Evolutionary conservation across 2,113 vertebrate species (phyloP).

Genomic region (Leptobrachium leishanense): DNA sequence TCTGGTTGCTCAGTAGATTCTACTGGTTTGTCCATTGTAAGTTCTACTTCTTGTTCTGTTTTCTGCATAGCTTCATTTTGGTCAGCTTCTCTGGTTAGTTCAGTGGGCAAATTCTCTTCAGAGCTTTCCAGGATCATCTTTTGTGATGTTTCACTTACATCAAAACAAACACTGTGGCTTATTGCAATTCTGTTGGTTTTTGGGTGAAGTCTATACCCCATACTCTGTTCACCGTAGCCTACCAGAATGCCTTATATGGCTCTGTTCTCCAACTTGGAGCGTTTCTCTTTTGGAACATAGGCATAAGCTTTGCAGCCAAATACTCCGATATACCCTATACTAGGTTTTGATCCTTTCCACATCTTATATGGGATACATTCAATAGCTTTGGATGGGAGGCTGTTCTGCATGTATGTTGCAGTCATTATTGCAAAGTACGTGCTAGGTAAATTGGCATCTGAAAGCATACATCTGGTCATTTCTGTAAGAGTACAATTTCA

Average conservation of each 20-base stretch:
- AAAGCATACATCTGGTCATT: no score
- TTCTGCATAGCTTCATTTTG: neutral
- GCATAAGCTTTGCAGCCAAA: no score
- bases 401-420: no score
- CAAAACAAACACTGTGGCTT: neutral
- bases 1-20: neutral
- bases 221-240: constrained; percentile 1
- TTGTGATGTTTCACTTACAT: neutral
- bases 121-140: neutral
- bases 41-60: neutral
- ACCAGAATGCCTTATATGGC: neutral
- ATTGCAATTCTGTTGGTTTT: neutral
- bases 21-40: constrained; percentile 1
- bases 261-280: neutral
- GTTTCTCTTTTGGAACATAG: no score
- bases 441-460: no score
- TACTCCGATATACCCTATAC: no score
- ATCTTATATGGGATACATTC: no score
- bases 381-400: no score
- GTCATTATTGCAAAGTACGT: no score
- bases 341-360: no score
- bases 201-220: neutral
- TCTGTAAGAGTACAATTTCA: no score
- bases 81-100: neutral
- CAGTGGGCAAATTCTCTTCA: constrained; percentile 21